These are phyloP conservation scores for Heterodera schachtii DNA, from an alignment of 1,140 invertebrate genomes.

Conservation along the genomic window DNA sequence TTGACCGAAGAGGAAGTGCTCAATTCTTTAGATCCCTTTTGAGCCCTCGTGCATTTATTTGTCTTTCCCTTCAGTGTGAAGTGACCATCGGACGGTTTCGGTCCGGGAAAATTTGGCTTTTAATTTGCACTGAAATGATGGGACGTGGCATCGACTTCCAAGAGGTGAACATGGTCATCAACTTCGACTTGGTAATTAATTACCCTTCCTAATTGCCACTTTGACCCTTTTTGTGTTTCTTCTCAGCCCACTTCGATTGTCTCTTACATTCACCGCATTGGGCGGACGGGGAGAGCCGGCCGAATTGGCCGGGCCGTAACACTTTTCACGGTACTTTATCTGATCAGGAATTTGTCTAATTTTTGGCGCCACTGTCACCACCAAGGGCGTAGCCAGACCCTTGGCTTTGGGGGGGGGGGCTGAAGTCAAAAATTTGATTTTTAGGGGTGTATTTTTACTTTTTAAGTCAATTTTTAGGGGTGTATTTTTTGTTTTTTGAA, in stretches of 20 bases:
- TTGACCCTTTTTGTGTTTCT: neutral
- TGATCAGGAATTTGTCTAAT: neutral
- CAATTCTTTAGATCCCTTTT: neutral
- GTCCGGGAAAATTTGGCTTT: constrained; percentile 87
- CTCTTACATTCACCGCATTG: constrained; percentile 89
- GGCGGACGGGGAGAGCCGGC: constrained; percentile 85
- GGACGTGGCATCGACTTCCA: constrained; percentile 96
- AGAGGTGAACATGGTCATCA: constrained; percentile 92
- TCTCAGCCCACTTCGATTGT: constrained; percentile 78
- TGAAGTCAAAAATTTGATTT: no score
- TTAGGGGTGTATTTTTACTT: no score
- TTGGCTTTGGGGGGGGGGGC: no score
- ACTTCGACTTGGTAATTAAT: constrained; percentile 81
- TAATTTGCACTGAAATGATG: constrained; percentile 96
- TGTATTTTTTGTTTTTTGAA: no score
- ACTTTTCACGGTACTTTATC: constrained; percentile 21
- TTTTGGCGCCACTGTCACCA: no score
- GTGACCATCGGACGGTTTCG: constrained; percentile 85
- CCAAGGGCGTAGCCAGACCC: no score
- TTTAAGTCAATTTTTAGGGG: no score
- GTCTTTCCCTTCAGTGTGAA: constrained; percentile 74
- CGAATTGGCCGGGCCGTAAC: constrained; percentile 73
- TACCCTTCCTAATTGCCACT: neutral
- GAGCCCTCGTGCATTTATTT: constrained; percentile 8
- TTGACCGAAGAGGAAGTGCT: constrained; percentile 78